phyloP scores from a whole-genome alignment of 2,113 vertebrate species.

The Zeus faber region DNA sequence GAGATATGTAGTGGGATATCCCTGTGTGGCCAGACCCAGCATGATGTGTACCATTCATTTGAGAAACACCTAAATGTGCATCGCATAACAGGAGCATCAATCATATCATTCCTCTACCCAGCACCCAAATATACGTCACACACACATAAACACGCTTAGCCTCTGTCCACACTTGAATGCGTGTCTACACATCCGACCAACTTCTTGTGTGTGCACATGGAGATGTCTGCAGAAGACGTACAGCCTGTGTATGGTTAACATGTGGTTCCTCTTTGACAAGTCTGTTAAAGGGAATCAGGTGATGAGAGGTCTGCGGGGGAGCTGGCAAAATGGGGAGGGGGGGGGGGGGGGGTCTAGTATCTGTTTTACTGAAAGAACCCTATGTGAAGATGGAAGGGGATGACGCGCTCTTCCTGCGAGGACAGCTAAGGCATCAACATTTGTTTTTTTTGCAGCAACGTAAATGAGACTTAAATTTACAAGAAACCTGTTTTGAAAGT shows the following conservation, averaged over 20 bases:
- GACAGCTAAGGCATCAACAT: too few relatives aligned
- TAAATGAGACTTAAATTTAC: too few relatives aligned
- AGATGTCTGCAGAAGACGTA: constrained; percentile 23
- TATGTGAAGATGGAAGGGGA: constrained; percentile 5
- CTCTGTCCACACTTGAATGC: too few relatives aligned
- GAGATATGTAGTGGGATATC: not conserved
- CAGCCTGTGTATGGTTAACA: constrained; percentile 46
- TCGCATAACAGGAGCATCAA: too few relatives aligned
- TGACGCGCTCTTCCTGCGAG: constrained; percentile 1
- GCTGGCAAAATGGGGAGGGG: constrained; percentile 50
- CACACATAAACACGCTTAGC: too few relatives aligned
- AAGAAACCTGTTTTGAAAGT: too few relatives aligned
- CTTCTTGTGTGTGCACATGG: not conserved
- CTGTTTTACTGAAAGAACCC: constrained; percentile 12
- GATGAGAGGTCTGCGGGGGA: constrained; percentile 30
- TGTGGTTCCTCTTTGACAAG: constrained; percentile 64
- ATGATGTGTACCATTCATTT: too few relatives aligned
- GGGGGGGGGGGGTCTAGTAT: constrained; percentile 30
- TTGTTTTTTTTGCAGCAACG: too few relatives aligned
- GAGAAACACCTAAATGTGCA: too few relatives aligned
- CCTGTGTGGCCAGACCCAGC: not conserved
- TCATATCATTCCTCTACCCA: too few relatives aligned
- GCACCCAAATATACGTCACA: too few relatives aligned
- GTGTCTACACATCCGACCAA: too few relatives aligned
- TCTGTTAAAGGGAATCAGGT: constrained; percentile 60